phyloP scores from a whole-genome alignment of 2,888 invertebrate species.

The Vesta saturnalis region DNA sequence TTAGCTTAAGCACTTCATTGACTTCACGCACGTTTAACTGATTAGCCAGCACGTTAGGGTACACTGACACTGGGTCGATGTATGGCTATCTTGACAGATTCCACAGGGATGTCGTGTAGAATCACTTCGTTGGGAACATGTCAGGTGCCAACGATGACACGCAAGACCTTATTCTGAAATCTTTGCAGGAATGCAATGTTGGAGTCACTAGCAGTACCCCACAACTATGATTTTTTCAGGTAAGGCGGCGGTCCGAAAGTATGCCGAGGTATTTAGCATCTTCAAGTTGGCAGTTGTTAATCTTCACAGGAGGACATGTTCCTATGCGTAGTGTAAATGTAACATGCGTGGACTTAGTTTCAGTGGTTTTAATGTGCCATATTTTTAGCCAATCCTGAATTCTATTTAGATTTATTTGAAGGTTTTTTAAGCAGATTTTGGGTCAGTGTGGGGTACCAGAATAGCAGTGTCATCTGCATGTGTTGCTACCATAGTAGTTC shows the following conservation, averaged over 20 bases:
- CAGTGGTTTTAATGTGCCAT: too few species aligned
- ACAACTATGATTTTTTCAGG: not conserved
- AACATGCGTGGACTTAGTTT: not conserved
- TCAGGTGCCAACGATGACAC: too few species aligned
- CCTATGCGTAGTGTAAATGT: not conserved
- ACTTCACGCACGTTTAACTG: too few species aligned
- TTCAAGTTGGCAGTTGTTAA: not conserved
- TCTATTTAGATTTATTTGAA: too few species aligned
- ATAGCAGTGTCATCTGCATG: too few species aligned
- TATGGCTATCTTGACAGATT: not conserved
- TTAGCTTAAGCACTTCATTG: not conserved
- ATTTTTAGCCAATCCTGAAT: too few species aligned
- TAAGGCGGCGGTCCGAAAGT: not conserved
- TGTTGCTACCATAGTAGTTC: too few species aligned
- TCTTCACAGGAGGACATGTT: not conserved
- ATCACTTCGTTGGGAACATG: not conserved
- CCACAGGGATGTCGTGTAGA: not conserved
- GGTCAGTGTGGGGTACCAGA: too few species aligned
- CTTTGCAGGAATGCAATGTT: not conserved
- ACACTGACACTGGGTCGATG: not conserved
- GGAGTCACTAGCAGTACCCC: not conserved
- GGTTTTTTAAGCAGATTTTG: too few species aligned
- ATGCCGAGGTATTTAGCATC: not conserved
- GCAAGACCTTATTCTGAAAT: too few species aligned
- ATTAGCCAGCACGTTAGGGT: too few species aligned